Evolutionary conservation across 2,888 invertebrate genomes (phyloP).

Genomic region (Tenthredo mesomela): DNA sequence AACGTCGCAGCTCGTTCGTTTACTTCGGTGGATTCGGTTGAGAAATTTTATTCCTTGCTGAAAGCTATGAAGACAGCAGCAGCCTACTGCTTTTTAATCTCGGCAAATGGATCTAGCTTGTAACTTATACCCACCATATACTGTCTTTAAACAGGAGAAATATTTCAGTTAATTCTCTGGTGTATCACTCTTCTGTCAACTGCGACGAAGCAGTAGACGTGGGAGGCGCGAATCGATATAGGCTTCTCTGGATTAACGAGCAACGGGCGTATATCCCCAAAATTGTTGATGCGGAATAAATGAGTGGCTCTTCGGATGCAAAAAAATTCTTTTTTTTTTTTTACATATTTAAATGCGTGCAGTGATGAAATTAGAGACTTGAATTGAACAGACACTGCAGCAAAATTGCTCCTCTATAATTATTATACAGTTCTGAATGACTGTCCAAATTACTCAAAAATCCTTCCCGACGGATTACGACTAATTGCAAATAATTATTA

Average conservation of each 20-base stretch:
- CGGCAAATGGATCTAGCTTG: slow-evolving; percentile 8
- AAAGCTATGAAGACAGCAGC: not conserved
- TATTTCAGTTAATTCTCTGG: not conserved
- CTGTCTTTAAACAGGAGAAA: not conserved
- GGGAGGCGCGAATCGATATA: not conserved
- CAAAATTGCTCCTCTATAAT: not conserved
- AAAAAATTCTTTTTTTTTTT: not conserved
- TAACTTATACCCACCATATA: too few species aligned
- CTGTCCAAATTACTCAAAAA: not conserved
- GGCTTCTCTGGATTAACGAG: not conserved
- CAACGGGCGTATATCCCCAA: not conserved
- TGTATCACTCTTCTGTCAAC: not conserved
- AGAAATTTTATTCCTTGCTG: slow-evolving; percentile 17
- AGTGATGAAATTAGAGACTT: slow-evolving; percentile 13
- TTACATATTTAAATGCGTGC: not conserved
- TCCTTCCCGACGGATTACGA: not conserved
- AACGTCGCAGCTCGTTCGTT: not conserved
- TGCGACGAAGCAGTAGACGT: not conserved
- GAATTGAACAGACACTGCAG: slow-evolving; percentile 11
- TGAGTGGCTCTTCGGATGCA: not conserved
- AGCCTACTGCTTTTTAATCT: slow-evolving; percentile 27
- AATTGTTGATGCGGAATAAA: not conserved
- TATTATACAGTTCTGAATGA: slow-evolving; percentile 4
- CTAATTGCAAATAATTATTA: not conserved
- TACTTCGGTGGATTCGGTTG: slow-evolving; percentile 14